phyloP scores from a whole-genome alignment of 2,888 invertebrate genomes.

The Megalurothrips usitatus region DNA sequence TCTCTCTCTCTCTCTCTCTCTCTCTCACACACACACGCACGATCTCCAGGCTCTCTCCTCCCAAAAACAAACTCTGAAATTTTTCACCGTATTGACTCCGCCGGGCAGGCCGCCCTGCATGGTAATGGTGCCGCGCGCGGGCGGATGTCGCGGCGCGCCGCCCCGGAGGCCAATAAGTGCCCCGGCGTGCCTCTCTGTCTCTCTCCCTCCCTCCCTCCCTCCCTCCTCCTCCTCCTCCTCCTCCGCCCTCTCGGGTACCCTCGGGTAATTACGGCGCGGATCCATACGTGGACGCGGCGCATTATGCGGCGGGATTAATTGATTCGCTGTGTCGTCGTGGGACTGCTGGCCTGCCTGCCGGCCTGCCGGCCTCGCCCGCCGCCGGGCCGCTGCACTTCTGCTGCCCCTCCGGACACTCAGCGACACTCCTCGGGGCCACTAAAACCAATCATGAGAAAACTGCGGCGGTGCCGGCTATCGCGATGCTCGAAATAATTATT shows the following conservation, averaged over 20 bases:
- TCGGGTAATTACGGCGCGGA: neutral
- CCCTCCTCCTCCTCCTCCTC: too few species aligned
- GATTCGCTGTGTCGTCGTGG: slow-evolving; percentile 9
- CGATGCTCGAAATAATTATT: too few species aligned
- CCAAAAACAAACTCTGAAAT: too few species aligned
- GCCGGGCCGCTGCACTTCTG: too few species aligned
- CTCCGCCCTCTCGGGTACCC: neutral
- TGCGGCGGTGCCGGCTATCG: neutral
- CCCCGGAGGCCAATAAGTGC: too few species aligned
- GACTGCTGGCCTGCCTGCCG: neutral
- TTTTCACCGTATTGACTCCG: neutral
- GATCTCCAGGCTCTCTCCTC: too few species aligned
- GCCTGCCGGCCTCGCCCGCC: neutral
- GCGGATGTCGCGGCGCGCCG: neutral
- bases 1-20: neutral
- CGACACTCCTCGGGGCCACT: too few species aligned
- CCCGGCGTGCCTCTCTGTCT: neutral
- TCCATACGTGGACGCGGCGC: slow-evolving; percentile 9
- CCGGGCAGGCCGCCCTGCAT: neutral
- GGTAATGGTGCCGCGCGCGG: neutral
- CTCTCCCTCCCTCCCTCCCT: too few species aligned
- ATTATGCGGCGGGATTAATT: slow-evolving; percentile 6
- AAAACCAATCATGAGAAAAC: too few species aligned
- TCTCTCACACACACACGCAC: too few species aligned
- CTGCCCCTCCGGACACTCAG: too few species aligned